Evolutionary conservation across 2,888 invertebrate genomes (phyloP), one percentile per base, ranked within the genome.

Genomic region (Sturmia bella): DNA sequence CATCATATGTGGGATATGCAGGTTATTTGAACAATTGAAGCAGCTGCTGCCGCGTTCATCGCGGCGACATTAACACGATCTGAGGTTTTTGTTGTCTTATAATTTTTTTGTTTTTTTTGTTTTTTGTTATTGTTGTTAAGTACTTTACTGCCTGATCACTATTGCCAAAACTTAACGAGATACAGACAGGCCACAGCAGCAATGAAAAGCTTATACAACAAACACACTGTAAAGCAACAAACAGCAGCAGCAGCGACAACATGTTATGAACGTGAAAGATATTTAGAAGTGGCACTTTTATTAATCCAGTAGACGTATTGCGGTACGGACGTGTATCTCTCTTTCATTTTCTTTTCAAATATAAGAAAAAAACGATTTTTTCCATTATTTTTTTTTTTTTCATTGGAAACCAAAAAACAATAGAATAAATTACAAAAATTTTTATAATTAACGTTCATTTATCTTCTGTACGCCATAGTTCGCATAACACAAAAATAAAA

Each of bases 271-370:
- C 54, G 61, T 54, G 59, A 57, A 82, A 74, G 82, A 82, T 74
- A 45, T 78, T 74, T 63, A 83, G 85, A 86, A 85, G 85, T 86
- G 84, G 84, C 80, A 84, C 86, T 87, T 73, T 89, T 88, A 89
- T 88, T 89, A 85, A 88, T 87, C 87, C 86, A 86, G 85, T 86
- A 88, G 87, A 88, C 88, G 87, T 87, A 88, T 87, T 86, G 85
- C 88, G 87, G 87, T 86, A 84, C 87, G 87, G 89, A 89, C 89
- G 89, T 88, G 87, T 88, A 68, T 80, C 68, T 69, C 69, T 61
- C 68, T 82, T 50, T 48, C 21, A n/a, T 17, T 19, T 52, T 45
- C 48, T 64, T 85, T 52, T 19, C 13, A 74, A 74, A 68, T 27
- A 54, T 24, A 15, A 32, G 13, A 73, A 68, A 68, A n/a, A 52